Conservation (phyloP, 2,113 vertebrate genomes). For the Oreochromis niloticus region DNA sequence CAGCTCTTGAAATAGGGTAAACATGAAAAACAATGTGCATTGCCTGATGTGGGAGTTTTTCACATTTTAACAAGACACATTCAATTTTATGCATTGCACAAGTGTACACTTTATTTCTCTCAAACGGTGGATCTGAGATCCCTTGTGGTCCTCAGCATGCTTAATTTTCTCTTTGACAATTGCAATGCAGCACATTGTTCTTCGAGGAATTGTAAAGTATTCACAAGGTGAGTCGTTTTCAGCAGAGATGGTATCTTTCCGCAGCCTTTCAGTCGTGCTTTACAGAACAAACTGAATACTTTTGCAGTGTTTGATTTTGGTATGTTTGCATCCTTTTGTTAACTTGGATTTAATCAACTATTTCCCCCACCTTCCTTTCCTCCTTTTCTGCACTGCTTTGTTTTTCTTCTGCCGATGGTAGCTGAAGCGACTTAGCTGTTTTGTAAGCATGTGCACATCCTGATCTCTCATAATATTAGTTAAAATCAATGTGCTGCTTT, state of each 20-base stretch:
- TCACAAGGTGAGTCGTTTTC: constrained; percentile 63
- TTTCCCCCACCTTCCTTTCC: constrained; percentile 5
- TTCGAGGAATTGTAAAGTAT: constrained; percentile 38
- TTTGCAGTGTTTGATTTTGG: constrained; percentile 73
- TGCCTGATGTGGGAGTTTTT: neutral
- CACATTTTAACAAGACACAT: neutral
- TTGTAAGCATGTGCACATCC: constrained; percentile 98
- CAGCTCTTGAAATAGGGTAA: neutral
- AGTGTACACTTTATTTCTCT: neutral
- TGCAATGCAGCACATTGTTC: constrained; percentile 7
- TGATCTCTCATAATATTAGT: constrained; percentile 99
- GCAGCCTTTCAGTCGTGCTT: neutral
- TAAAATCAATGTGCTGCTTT: constrained; percentile 99
- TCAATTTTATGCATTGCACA: neutral
- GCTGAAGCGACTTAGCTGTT: constrained; percentile 79
- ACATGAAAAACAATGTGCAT: neutral
- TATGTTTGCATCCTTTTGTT: constrained; percentile 74
- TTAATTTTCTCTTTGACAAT: neutral
- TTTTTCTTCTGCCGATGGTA: constrained; percentile 68
- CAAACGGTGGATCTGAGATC: neutral
- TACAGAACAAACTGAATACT: constrained; percentile 73
- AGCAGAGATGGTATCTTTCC: constrained; percentile 44
- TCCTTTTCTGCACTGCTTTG: constrained; percentile 40
- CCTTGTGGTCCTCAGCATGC: neutral
- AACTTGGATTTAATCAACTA: constrained; percentile 47